Base-by-base conservation (phyloP, 2,113 vertebrate species). In the Leucoraja erinaceus region DNA sequence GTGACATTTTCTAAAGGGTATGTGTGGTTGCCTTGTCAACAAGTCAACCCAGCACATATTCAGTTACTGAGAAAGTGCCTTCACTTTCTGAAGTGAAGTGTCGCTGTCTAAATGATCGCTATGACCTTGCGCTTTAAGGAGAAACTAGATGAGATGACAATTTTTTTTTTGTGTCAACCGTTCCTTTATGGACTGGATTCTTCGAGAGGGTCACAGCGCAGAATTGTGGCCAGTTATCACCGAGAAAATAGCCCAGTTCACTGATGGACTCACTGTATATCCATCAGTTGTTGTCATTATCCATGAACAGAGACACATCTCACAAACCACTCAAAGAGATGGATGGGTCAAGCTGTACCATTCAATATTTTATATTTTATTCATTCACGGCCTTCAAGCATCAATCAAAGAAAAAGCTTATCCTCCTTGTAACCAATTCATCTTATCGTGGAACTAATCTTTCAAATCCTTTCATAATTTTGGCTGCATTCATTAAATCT, bases 21-120 rank as follows among this genome's bases (percentile, higher is more conserved):
- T 88, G 63, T 88, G 59, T 66, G 83, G 59, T 88, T 88, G 61
- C 83, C n/a, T 63, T 88, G 83, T 88, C 83, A 88, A 88, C 83
- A 88, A 88, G 28, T 88, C 83, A 88, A 63, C 63, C 28, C 28
- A 88, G 63, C 63, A 59, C 59, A 63, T 88, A 88, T 88, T 88
- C 83, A 63, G 59, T 88, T 88, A 33, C 83, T 88, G 83, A 88
- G 83, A 31, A 88, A 88, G 28, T 88, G 59, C 59, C 83, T 88
- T 88, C 59, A 88, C 28, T 88, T 88, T 88, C 83, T 88, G 83
- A 88, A 63, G 59, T 20, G 59, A 63, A 31, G n/a, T 33, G 59
- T n/a, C 83, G 31, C 16, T 59, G 54, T 28, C 56, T 28, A 31
- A 31, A 5, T 66, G 83, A 5, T 66, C 12, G n/a, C 83, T 66